Evolutionary conservation across 2,797 vertebrate genomes (phyloP).

Genomic region (Clarias fuscus): DNA sequence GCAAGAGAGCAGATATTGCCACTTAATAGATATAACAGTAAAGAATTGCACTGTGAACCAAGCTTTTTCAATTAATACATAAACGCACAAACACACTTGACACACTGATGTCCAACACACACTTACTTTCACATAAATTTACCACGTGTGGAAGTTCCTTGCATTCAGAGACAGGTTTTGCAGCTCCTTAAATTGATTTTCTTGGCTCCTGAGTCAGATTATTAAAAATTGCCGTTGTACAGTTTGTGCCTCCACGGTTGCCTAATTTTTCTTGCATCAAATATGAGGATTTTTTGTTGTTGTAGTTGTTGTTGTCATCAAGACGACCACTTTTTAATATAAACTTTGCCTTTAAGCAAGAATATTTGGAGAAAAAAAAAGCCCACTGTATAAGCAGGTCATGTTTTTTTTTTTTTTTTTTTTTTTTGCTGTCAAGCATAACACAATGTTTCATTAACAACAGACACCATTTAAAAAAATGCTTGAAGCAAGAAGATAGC

Average conservation of each 20-base stretch:
- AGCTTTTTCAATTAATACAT: slow-evolving; percentile 1
- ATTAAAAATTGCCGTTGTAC: too few species aligned
- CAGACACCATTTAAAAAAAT: neutral
- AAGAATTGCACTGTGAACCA: neutral
- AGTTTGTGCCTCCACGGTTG: neutral
- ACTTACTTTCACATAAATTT: neutral
- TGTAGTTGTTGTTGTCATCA: too few species aligned
- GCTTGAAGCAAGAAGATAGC: neutral
- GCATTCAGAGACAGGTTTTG: neutral
- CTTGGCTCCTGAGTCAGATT: neutral
- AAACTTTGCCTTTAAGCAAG: neutral
- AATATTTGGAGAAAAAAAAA: too few species aligned
- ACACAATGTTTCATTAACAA: neutral
- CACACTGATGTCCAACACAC: neutral
- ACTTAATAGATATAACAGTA: neutral
- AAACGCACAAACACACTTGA: neutral
- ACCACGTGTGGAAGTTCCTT: neutral
- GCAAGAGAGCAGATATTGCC: neutral
- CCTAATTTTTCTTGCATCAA: neutral
- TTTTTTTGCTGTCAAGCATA: neutral
- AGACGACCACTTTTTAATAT: neutral
- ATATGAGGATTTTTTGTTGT: neutral
- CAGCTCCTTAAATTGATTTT: neutral
- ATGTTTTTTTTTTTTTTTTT: neutral
- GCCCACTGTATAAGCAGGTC: neutral